These are phyloP conservation scores for Mamestra configurata DNA, from an alignment of 1,140 invertebrate species.

Conservation along the genomic window DNA sequence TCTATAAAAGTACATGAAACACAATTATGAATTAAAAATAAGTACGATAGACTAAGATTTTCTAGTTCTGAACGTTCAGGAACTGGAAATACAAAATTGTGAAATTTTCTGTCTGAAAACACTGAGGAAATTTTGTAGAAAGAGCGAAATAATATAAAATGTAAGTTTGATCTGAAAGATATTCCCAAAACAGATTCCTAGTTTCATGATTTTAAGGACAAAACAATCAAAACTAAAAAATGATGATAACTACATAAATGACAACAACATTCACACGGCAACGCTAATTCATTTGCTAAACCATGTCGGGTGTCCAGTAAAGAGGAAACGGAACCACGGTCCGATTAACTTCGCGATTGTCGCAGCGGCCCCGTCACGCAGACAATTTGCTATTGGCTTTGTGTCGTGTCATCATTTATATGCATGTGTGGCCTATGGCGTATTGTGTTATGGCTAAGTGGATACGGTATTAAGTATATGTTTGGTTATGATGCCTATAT, in stretches of 20 bases:
- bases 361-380: constrained; percentile 49
- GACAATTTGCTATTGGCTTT: constrained; percentile 39
- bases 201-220: background rate
- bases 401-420: constrained; percentile 23
- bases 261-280: constrained; percentile 38
- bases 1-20: too few relatives aligned
- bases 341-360: constrained; percentile 59
- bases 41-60: too few relatives aligned
- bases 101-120: too few relatives aligned
- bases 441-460: constrained; percentile 20
- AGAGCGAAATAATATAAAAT: too few relatives aligned
- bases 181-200: too few relatives aligned
- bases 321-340: constrained; percentile 76
- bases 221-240: background rate
- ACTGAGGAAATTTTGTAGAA: too few relatives aligned
- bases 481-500: background rate
- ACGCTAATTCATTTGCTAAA: constrained; percentile 45
- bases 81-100: too few relatives aligned
- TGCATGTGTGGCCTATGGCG: background rate
- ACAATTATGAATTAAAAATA: too few relatives aligned
- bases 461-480: background rate
- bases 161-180: too few relatives aligned
- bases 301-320: constrained; percentile 32
- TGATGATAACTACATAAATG: background rate
- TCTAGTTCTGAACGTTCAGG: too few relatives aligned